Percentiles rank a stretch among this genome's conserved stretches.
Evolutionary conservation across 2,888 invertebrate species (phyloP).

Genomic region (Ecliptopera silaceata): DNA sequence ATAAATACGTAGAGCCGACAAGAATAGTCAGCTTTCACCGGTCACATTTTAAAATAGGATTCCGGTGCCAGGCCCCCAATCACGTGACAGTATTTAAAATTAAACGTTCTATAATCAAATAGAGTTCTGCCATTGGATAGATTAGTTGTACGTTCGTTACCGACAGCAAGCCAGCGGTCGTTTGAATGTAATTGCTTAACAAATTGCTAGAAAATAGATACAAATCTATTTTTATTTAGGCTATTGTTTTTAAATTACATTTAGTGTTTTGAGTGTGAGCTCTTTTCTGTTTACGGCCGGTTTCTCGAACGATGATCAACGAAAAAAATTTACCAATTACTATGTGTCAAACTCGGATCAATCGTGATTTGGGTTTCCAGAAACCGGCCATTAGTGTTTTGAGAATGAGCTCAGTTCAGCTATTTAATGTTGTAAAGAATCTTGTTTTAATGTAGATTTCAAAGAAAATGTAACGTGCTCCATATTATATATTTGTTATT

Average conservation of each 20-base stretch:
- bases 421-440: no score
- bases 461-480: no score
- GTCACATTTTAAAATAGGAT: slow-evolving; percentile 36
- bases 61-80: slow-evolving; percentile 55
- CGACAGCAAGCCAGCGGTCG: slow-evolving; percentile 32
- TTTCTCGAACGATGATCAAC: no score
- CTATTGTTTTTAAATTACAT: not conserved
- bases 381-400: no score
- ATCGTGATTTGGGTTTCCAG: no score
- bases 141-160: slow-evolving; percentile 39
- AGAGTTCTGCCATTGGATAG: slow-evolving; percentile 40
- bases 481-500: no score
- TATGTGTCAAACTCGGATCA: no score
- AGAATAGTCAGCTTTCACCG: slow-evolving; percentile 41
- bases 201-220: slow-evolving; percentile 8
- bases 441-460: no score
- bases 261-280: no score
- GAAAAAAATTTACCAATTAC: no score
- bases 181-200: slow-evolving; percentile 27
- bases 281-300: no score
- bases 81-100: slow-evolving; percentile 51
- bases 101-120: slow-evolving; percentile 45
- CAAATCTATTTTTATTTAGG: slow-evolving; percentile 1
- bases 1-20: slow-evolving; percentile 30
- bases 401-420: no score